Conservation (phyloP, 2,888 invertebrate species). For the Beris morrisii region DNA sequence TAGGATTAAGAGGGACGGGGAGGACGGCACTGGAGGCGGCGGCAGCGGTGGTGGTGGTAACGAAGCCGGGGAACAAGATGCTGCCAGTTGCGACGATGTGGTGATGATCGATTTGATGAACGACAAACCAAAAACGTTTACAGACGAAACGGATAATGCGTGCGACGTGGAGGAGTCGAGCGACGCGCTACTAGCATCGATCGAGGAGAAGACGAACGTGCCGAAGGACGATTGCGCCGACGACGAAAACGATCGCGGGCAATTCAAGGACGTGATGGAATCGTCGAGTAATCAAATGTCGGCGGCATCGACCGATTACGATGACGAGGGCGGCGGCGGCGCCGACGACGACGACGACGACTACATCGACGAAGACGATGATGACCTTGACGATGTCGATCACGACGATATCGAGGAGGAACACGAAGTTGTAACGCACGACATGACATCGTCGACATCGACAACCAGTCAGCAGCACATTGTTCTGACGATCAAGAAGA, state of each 20-base stretch:
- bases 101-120: not conserved
- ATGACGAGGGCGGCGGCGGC: slow-evolving; percentile 30
- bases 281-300: slow-evolving; percentile 12
- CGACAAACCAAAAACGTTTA: slow-evolving; percentile 4
- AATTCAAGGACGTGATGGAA: slow-evolving; percentile 6
- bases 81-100: too few species aligned
- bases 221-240: slow-evolving; percentile 28
- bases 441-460: slow-evolving; percentile 45
- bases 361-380: slow-evolving; percentile 33
- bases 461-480: slow-evolving; percentile 47
- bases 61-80: not conserved
- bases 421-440: slow-evolving; percentile 47
- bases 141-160: slow-evolving; percentile 1
- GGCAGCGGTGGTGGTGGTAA: slow-evolving; percentile 6
- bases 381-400: slow-evolving; percentile 37
- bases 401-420: slow-evolving; percentile 42
- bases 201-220: slow-evolving; percentile 33
- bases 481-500: slow-evolving; percentile 52
- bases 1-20: slow-evolving; percentile 1
- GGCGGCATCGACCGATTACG: slow-evolving; percentile 36
- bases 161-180: too few species aligned
- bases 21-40: slow-evolving; percentile 1
- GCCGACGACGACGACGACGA: slow-evolving; percentile 35
- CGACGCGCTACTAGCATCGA: too few species aligned
- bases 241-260: not conserved